These are phyloP conservation scores for Teleogryllus occipitalis DNA, from an alignment of 1,140 invertebrate species.

Conservation along the genomic window DNA sequence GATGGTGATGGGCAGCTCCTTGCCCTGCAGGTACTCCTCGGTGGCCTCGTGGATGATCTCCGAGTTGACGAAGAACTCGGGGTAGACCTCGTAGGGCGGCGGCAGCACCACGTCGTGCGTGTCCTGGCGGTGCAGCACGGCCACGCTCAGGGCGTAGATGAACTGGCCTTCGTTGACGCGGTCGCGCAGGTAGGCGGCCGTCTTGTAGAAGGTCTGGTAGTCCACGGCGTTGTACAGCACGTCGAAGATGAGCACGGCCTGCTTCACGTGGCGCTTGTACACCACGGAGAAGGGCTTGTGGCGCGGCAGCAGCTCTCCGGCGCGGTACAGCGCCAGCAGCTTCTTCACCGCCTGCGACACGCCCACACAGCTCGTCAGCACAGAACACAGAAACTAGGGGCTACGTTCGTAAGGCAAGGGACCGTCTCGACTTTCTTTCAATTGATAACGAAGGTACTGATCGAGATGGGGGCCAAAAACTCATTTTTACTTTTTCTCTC, in stretches of 20 bases:
- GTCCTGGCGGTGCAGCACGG: constrained; percentile 49
- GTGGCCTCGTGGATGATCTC: constrained; percentile 51
- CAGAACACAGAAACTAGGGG: too few species aligned
- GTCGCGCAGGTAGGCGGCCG: constrained; percentile 52
- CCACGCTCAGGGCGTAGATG: constrained; percentile 49
- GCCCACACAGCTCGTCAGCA: too few species aligned
- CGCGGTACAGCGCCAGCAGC: constrained; percentile 45
- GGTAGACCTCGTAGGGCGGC: constrained; percentile 58
- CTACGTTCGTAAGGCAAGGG: too few species aligned
- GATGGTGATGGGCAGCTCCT: neutral
- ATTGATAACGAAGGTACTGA: too few species aligned
- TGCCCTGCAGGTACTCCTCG: constrained; percentile 23
- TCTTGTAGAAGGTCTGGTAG: constrained; percentile 53
- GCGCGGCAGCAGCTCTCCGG: constrained; percentile 45
- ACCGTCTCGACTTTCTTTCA: too few species aligned
- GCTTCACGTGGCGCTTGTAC: constrained; percentile 49
- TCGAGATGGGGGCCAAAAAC: too few species aligned
- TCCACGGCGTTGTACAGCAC: constrained; percentile 60
- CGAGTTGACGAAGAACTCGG: constrained; percentile 51
- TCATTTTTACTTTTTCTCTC: too few species aligned
- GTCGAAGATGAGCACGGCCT: constrained; percentile 55
- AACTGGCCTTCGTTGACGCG: constrained; percentile 55
- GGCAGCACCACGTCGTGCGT: constrained; percentile 50
- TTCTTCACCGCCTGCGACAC: constrained; percentile 43
- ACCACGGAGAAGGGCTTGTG: constrained; percentile 53